These are phyloP conservation scores for Rhea americana DNA, from an alignment of 2,113 vertebrate genomes.

Conservation along the genomic window DNA sequence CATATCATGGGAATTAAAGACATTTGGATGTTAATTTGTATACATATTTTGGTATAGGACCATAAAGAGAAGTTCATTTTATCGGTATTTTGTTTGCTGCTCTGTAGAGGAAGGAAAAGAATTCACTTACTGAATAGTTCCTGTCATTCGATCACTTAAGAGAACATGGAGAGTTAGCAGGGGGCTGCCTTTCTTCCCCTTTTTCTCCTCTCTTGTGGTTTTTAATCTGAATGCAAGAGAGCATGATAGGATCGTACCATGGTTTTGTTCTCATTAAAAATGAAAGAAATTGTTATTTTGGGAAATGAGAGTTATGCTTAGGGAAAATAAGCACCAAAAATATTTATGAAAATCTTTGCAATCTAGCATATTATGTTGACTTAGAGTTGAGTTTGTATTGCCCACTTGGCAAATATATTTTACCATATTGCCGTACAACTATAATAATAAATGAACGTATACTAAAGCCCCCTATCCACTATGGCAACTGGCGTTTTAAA, in stretches of 20 bases:
- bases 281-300: slow-evolving; percentile 70
- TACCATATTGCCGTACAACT: slow-evolving; percentile 44
- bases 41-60: slow-evolving; percentile 50
- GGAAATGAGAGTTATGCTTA: slow-evolving; percentile 69
- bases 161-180: slow-evolving; percentile 32
- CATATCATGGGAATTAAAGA: slow-evolving; percentile 62
- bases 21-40: slow-evolving; percentile 67
- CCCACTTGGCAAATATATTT: slow-evolving; percentile 73
- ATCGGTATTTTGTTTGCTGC: slow-evolving; percentile 33
- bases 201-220: slow-evolving; percentile 54
- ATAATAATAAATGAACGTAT: slow-evolving; percentile 59
- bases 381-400: slow-evolving; percentile 61
- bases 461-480: slow-evolving; percentile 37
- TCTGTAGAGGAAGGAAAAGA: slow-evolving; percentile 17
- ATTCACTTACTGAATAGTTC: slow-evolving; percentile 47
- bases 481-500: slow-evolving; percentile 47
- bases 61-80: slow-evolving; percentile 51
- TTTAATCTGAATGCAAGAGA: slow-evolving; percentile 67
- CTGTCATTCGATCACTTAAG: slow-evolving; percentile 33
- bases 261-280: slow-evolving; percentile 75
- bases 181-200: slow-evolving; percentile 17
- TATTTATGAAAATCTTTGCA: slow-evolving; percentile 71
- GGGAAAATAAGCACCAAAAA: slow-evolving; percentile 66
- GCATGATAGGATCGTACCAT: slow-evolving; percentile 51
- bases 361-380: slow-evolving; percentile 66